Conservation (phyloP, 2,113 vertebrate genomes). For the Physeter macrocephalus region DNA sequence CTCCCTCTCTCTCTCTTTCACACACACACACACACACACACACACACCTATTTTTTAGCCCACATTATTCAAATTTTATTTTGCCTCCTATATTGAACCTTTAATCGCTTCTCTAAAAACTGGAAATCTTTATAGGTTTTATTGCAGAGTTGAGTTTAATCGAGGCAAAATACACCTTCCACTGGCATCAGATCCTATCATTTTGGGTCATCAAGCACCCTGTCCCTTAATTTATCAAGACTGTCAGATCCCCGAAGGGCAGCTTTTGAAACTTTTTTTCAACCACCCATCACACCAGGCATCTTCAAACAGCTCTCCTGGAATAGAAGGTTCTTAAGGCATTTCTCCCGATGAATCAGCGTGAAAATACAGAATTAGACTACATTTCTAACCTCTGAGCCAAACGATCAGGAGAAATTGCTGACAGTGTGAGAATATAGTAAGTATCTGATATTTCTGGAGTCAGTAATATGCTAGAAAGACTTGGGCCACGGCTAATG, state of each 20-base stretch:
- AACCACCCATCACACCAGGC: not conserved
- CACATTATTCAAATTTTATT: not conserved
- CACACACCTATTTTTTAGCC: not conserved
- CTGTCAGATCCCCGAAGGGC: not conserved
- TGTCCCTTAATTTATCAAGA: not conserved
- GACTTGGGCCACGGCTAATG: rapidly evolving
- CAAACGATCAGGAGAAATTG: not conserved
- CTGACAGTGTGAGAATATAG: not conserved
- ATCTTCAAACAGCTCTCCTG: not conserved
- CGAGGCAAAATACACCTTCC: not conserved
- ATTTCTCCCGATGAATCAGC: not conserved
- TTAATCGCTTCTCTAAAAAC: not conserved
- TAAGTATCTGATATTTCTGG: not conserved
- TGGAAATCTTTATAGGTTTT: not conserved
- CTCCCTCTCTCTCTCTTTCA: too few relatives aligned
- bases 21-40: not conserved
- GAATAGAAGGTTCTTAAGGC: not conserved
- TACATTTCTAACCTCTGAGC: not conserved
- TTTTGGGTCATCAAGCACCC: not conserved
- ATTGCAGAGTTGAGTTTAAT: not conserved
- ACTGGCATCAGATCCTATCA: not conserved
- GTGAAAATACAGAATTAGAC: not conserved
- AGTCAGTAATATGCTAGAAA: not conserved
- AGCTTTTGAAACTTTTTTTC: not conserved
- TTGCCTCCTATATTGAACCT: not conserved